phyloP scores from a whole-genome alignment of 2,113 vertebrate genomes.

The Ameiurus melas region DNA sequence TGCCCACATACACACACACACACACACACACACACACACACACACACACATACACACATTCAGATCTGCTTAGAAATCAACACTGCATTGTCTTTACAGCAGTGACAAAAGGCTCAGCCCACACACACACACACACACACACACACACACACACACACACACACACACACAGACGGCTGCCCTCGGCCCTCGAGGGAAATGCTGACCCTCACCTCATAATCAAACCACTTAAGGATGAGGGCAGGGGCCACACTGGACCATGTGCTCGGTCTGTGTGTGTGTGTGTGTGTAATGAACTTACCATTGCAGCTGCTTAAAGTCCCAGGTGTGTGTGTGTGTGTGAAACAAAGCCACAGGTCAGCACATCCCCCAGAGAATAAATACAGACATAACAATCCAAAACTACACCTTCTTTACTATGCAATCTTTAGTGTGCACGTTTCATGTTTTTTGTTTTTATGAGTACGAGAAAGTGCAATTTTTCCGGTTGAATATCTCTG shows the following conservation, averaged over 20 bases:
- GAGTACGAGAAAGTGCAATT: too few relatives aligned
- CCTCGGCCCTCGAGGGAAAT: constrained; percentile 30
- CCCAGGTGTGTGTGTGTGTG: constrained; percentile 27
- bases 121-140: not conserved
- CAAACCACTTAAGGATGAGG: constrained; percentile 46
- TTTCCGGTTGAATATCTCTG: too few relatives aligned
- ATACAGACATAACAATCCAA: not conserved
- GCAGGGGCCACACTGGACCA: constrained; percentile 29
- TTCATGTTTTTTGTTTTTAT: too few relatives aligned
- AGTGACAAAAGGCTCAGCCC: not conserved
- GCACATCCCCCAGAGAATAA: not conserved
- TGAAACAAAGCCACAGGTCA: constrained; percentile 20
- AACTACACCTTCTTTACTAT: not conserved
- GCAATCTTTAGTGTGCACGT: too few relatives aligned
- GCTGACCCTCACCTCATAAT: constrained; percentile 48
- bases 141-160: not conserved
- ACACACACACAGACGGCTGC: not conserved
- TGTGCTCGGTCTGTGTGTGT: not conserved
- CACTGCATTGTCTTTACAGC: not conserved
- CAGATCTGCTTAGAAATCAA: constrained; percentile 1
- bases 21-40: not conserved
- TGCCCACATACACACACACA: not conserved
- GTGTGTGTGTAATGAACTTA: constrained; percentile 19
- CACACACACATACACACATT: not conserved
- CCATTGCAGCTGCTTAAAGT: constrained; percentile 41